Percentiles rank a stretch among this genome's conserved stretches.
phyloP scores from a whole-genome alignment of 23 tunicate species.

The Aplidium turbinatum region DNA sequence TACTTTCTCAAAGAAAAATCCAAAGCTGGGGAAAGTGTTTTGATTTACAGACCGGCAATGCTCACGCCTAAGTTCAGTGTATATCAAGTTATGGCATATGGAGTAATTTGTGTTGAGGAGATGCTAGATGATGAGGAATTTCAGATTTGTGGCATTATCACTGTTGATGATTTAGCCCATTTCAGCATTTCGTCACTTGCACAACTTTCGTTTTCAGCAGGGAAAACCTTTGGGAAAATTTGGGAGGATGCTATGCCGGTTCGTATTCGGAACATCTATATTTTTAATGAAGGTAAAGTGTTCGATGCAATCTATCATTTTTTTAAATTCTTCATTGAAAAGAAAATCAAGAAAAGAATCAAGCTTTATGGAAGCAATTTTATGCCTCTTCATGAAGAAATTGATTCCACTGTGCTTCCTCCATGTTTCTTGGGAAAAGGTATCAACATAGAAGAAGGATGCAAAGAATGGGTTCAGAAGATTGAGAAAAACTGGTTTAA shows the following conservation, averaged over 20 bases:
- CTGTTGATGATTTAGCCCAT: constrained; percentile 19
- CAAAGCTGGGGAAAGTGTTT: constrained; percentile 44
- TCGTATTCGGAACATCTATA: constrained; percentile 31
- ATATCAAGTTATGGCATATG: constrained; percentile 32
- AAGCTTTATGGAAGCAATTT: constrained; percentile 22
- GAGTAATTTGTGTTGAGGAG: constrained; percentile 36
- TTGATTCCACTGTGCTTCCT: constrained; percentile 31
- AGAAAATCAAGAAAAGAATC: constrained; percentile 39
- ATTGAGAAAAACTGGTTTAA: constrained; percentile 9
- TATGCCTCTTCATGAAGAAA: constrained; percentile 29
- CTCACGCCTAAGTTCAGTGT: constrained; percentile 10
- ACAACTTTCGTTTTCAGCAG: constrained; percentile 20
- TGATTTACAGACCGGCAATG: constrained; percentile 31
- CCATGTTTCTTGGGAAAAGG: constrained; percentile 38
- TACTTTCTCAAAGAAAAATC: constrained; percentile 40
- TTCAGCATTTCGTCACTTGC: neutral
- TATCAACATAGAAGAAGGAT: neutral
- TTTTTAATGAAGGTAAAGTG: constrained; percentile 48
- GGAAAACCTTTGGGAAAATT: neutral
- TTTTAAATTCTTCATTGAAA: constrained; percentile 23
- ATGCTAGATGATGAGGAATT: constrained; percentile 54
- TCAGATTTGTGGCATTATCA: constrained; percentile 36
- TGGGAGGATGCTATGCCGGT: constrained; percentile 81
- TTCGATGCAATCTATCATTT: constrained; percentile 26
- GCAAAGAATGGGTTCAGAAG: constrained; percentile 23